Conservation (phyloP, 2,888 invertebrate species). For the Siphonodentalium dalli region DNA sequence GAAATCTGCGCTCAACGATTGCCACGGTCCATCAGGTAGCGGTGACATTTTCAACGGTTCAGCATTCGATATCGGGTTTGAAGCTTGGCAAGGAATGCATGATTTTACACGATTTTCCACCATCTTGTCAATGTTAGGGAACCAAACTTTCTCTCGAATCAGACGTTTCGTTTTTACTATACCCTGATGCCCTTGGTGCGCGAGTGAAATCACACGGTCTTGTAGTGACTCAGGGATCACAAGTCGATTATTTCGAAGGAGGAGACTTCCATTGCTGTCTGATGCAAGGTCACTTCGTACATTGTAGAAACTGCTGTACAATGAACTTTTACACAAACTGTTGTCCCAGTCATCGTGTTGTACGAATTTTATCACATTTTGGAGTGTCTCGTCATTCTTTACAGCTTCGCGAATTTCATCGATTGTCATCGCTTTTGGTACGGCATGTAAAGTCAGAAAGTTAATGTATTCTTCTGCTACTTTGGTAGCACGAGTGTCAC, state of each 20-base stretch:
- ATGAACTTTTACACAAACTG: no score
- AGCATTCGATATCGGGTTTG: neutral
- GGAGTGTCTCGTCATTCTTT: no score
- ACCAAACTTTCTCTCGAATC: slow-evolving; percentile 31
- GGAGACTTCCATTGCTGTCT: neutral
- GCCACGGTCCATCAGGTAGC: slow-evolving; percentile 18
- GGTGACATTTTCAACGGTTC: slow-evolving; percentile 20
- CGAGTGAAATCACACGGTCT: slow-evolving; percentile 22
- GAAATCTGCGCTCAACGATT: slow-evolving; percentile 9
- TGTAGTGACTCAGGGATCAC: slow-evolving; percentile 22
- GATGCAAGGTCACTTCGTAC: no score
- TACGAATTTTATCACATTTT: no score
- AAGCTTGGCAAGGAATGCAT: slow-evolving; percentile 19
- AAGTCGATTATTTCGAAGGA: slow-evolving; percentile 4
- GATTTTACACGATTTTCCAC: slow-evolving; percentile 6
- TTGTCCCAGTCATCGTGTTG: no score
- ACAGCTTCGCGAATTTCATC: no score
- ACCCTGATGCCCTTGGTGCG: slow-evolving; percentile 36
- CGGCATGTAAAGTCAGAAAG: no score
- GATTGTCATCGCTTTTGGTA: no score
- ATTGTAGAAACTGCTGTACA: no score
- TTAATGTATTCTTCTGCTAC: no score
- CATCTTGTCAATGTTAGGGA: slow-evolving; percentile 11
- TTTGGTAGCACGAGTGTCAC: no score
- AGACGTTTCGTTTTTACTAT: slow-evolving; percentile 29